Evolutionary conservation across 2,797 vertebrate genomes (phyloP).

Genomic region (Poeciliopsis presidionis): DNA sequence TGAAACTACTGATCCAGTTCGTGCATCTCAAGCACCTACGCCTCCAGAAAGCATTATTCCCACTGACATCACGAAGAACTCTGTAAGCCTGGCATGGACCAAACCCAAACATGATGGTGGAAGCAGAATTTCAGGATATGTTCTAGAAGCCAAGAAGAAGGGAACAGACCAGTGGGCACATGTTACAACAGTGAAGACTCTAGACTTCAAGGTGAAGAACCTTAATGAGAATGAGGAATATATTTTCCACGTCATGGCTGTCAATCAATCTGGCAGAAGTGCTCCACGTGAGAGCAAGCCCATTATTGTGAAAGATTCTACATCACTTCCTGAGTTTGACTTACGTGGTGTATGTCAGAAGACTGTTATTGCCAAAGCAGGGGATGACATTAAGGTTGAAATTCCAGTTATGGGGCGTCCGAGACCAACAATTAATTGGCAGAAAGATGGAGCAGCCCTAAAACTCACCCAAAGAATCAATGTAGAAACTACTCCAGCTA

Average conservation of each 20-base stretch:
- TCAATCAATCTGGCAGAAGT: conserved; percentile 94
- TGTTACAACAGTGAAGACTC: conserved; percentile 89
- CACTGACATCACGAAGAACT: conserved; percentile 92
- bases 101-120: conserved; percentile 97
- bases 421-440: conserved; percentile 93
- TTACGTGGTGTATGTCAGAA: conserved; percentile 93
- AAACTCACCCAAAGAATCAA: conserved; percentile 92
- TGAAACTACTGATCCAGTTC: conserved; percentile 93
- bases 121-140: conserved; percentile 95
- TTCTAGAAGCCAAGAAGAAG: conserved; percentile 96
- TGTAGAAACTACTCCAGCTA: conserved; percentile 89
- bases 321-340: conserved; percentile 92
- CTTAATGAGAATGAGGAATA: conserved; percentile 98
- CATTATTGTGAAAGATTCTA: conserved; percentile 91
- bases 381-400: conserved; percentile 96
- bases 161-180: conserved; percentile 95
- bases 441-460: conserved; percentile 88
- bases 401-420: conserved; percentile 96
- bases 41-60: conserved; percentile 93
- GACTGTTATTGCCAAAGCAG: conserved; percentile 91
- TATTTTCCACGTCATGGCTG: conserved; percentile 95
- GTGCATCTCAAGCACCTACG: conserved; percentile 92
- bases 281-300: conserved; percentile 90
- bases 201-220: conserved; percentile 92
- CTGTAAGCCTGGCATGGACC: conserved; percentile 93